These are phyloP conservation scores for Tenebrio molitor DNA, from an alignment of 1,140 invertebrate genomes.

Conservation along the genomic window DNA sequence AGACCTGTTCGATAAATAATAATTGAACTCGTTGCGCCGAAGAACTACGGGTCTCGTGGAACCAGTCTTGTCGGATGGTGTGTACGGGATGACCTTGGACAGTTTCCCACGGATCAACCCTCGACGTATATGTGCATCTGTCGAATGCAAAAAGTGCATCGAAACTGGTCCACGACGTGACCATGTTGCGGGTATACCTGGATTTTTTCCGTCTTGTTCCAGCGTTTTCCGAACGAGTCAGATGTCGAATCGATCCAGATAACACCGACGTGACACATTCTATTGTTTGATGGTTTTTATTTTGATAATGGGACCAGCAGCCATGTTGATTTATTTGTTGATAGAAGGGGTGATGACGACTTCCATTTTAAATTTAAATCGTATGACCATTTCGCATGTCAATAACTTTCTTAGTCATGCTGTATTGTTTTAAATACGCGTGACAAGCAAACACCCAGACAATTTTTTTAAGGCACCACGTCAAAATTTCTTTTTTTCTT, in stretches of 20 bases:
- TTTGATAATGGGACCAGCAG: not conserved
- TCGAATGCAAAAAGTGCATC: slow-evolving; percentile 24
- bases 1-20: slow-evolving; percentile 11
- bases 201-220: not conserved
- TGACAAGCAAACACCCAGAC: too few species aligned
- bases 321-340: not conserved
- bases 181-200: not conserved
- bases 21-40: slow-evolving; percentile 14
- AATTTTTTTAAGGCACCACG: too few species aligned
- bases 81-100: slow-evolving; percentile 42
- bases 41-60: slow-evolving; percentile 13
- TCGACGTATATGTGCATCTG: slow-evolving; percentile 28
- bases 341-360: not conserved
- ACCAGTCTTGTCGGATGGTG: slow-evolving; percentile 36
- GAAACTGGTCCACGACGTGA: not conserved
- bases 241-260: not conserved
- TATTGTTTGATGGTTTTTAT: not conserved
- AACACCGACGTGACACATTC: slow-evolving; percentile 13
- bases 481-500: too few species aligned
- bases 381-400: not conserved
- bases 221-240: not conserved
- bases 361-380: not conserved
- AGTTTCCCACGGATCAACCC: slow-evolving; percentile 48
- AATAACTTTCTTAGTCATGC: not conserved
- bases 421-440: not conserved